phyloP scores from a whole-genome alignment of 2,888 invertebrate species.

The Melanophora roralis region DNA sequence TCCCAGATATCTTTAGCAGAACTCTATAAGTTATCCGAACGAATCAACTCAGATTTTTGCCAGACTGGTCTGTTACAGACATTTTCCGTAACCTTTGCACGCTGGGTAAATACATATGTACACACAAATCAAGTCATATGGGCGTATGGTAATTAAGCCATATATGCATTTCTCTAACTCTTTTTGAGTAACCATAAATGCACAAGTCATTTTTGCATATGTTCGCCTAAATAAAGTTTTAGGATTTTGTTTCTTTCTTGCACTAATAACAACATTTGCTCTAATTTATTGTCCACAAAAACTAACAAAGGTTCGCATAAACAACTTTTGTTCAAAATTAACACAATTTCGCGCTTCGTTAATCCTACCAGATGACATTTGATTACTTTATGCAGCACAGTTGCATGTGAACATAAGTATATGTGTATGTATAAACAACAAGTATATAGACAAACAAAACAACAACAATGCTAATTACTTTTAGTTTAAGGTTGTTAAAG shows the following conservation, averaged over 20 bases:
- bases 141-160: too few species aligned
- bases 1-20: too few species aligned
- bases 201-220: constrained; percentile 41
- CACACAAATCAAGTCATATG: too few species aligned
- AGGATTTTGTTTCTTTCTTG: constrained; percentile 67
- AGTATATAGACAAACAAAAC: constrained; percentile 52
- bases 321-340: constrained; percentile 58
- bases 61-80: too few species aligned
- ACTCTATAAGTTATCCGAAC: too few species aligned
- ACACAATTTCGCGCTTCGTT: constrained; percentile 74
- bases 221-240: constrained; percentile 64
- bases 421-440: neutral
- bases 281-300: constrained; percentile 22
- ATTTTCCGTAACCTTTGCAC: too few species aligned
- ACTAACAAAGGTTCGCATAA: neutral
- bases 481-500: neutral
- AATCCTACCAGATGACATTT: constrained; percentile 71
- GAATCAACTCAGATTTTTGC: too few species aligned
- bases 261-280: neutral
- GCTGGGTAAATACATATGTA: too few species aligned
- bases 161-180: neutral
- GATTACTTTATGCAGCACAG: constrained; percentile 34
- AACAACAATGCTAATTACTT: constrained; percentile 60
- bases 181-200: constrained; percentile 19
- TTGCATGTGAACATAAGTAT: neutral